Evolutionary conservation across 2,797 vertebrate genomes (phyloP).

Genomic region (Poeciliopsis infans): DNA sequence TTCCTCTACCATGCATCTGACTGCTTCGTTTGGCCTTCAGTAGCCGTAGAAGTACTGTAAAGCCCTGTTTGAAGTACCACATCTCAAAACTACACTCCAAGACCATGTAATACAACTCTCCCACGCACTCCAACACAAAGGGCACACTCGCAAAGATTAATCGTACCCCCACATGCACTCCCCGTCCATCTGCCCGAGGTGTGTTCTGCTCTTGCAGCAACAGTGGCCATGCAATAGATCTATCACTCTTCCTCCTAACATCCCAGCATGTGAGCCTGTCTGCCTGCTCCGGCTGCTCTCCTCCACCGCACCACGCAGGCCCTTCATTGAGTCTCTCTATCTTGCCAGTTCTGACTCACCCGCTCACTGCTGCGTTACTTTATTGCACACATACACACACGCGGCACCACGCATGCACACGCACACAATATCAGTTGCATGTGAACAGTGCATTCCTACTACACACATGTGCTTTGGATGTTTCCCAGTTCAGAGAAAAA

Average conservation of each 20-base stretch:
- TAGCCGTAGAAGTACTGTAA: conserved; percentile 16
- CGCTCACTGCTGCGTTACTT: conserved; percentile 45
- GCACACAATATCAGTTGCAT: conserved; percentile 35
- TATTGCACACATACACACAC: conserved; percentile 37
- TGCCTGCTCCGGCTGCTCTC: conserved; percentile 59
- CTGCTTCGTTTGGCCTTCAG: conserved; percentile 31
- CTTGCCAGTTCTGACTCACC: conserved; percentile 67
- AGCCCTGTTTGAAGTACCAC: conserved; percentile 53
- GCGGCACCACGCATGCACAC: conserved; percentile 6
- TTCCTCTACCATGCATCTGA: not conserved
- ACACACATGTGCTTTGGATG: conserved; percentile 55
- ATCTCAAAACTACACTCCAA: conserved; percentile 55
- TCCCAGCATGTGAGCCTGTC: conserved; percentile 68
- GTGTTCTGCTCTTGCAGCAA: conserved; percentile 60
- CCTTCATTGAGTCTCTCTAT: conserved; percentile 67
- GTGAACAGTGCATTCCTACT: conserved; percentile 42
- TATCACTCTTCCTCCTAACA: conserved; percentile 70
- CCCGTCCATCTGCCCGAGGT: conserved; percentile 74
- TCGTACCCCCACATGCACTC: conserved; percentile 55
- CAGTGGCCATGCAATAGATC: conserved; percentile 68
- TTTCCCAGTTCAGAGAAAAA: conserved; percentile 61
- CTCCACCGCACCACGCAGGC: conserved; percentile 63
- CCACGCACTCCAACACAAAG: conserved; percentile 68
- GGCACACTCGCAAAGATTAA: conserved; percentile 52
- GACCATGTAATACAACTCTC: conserved; percentile 64